These are phyloP conservation scores for Noctua pronuba DNA, from an alignment of 2,888 invertebrate species.

Conservation along the genomic window DNA sequence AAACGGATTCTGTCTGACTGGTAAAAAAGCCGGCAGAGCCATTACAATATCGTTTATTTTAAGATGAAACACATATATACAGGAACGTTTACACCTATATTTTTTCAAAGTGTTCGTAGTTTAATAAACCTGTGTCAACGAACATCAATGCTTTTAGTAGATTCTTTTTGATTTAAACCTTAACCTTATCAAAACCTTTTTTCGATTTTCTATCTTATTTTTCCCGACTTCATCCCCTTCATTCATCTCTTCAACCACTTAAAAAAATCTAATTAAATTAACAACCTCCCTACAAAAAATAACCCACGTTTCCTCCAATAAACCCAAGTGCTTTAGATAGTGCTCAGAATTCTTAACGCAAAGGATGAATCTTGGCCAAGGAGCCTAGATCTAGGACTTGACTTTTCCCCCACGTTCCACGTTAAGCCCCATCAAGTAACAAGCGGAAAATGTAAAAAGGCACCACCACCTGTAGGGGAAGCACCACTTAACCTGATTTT, in stretches of 20 bases:
- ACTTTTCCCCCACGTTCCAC: constrained; percentile 47
- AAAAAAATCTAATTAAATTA: constrained; percentile 29
- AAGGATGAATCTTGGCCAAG: constrained; percentile 42
- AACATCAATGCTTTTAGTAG: neutral
- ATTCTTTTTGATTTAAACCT: neutral
- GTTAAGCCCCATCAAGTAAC: constrained; percentile 59
- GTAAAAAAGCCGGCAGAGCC: too few relatives aligned
- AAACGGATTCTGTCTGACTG: neutral
- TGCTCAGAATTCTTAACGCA: constrained; percentile 19
- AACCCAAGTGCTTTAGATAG: constrained; percentile 24
- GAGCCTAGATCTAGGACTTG: constrained; percentile 38
- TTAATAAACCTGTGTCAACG: too few relatives aligned
- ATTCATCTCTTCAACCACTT: neutral
- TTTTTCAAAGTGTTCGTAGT: neutral
- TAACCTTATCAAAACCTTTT: neutral
- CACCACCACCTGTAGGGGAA: constrained; percentile 69
- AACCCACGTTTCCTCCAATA: constrained; percentile 22
- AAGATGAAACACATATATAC: neutral
- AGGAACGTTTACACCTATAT: neutral
- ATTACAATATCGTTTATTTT: neutral
- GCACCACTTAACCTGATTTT: constrained; percentile 70
- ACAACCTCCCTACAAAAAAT: constrained; percentile 24
- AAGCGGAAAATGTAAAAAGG: constrained; percentile 67
- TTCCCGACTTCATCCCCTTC: neutral
- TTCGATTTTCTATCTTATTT: neutral